Percentiles rank a stretch among this genome's conserved stretches.
Evolutionary conservation across 2,797 vertebrate genomes (phyloP).

Genomic region (Sebastes diploproa): DNA sequence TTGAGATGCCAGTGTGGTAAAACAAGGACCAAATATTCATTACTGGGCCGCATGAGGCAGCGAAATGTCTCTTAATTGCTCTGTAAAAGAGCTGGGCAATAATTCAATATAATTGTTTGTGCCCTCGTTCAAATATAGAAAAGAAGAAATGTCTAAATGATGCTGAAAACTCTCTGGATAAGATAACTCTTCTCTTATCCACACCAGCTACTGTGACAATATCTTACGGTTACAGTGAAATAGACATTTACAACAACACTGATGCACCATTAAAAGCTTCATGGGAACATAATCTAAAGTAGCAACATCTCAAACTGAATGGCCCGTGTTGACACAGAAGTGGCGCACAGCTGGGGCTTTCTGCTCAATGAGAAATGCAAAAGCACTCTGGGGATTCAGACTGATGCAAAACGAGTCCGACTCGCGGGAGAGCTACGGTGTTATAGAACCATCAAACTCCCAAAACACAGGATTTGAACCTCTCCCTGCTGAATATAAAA

Average conservation of each 20-base stretch:
- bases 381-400: slow-evolving; percentile 21
- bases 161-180: neutral
- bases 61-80: neutral
- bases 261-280: slow-evolving; percentile 7
- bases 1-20: neutral
- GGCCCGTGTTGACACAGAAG: neutral
- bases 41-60: neutral
- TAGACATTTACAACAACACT: neutral
- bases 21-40: neutral
- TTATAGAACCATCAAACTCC: neutral
- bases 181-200: neutral
- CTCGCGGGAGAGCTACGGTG: neutral
- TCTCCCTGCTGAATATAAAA: neutral
- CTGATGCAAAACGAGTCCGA: slow-evolving; percentile 3
- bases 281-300: neutral
- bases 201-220: neutral
- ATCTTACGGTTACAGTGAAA: neutral
- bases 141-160: neutral
- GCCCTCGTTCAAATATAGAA: neutral
- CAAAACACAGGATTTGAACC: slow-evolving; percentile 15
- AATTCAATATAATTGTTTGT: neutral
- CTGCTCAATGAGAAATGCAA: slow-evolving; percentile 32
- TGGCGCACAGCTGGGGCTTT: slow-evolving; percentile 15
- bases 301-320: slow-evolving; percentile 6
- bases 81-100: neutral